A percentile compares a stretch with the other conserved stretches of the same genome.
Conservation (phyloP, 2,888 invertebrate genomes). For the Phytoseiulus persimilis region DNA sequence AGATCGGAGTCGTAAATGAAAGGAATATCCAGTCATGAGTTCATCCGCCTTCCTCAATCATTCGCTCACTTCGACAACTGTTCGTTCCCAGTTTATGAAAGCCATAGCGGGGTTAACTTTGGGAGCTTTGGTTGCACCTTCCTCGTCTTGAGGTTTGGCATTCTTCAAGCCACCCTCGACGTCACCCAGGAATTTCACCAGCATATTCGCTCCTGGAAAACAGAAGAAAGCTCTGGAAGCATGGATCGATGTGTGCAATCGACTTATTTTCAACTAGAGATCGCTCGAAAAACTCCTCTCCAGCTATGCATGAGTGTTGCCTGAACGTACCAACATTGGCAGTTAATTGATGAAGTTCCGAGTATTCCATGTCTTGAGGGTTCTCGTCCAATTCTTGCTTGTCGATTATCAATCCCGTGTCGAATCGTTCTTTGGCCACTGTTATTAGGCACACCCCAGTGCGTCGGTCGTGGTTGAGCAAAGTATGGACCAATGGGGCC, state of each 20-base stretch:
- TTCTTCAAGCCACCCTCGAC: conserved; percentile 58
- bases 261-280: conserved; percentile 26
- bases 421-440: conserved; percentile 55
- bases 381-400: not conserved
- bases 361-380: conserved; percentile 17
- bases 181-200: conserved; percentile 58
- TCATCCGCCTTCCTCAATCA: too few species aligned
- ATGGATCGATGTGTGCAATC: not conserved
- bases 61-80: conserved; percentile 43
- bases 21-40: too few species aligned
- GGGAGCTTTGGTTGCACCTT: conserved; percentile 59
- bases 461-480: conserved; percentile 68
- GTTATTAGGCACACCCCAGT: conserved; percentile 82
- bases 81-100: conserved; percentile 49
- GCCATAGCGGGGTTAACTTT: conserved; percentile 46
- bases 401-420: conserved; percentile 6
- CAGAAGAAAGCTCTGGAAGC: conserved; percentile 38
- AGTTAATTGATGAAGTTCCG: not conserved
- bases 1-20: too few species aligned
- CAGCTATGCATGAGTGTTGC: conserved; percentile 60
- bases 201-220: conserved; percentile 43
- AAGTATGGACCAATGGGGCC: conserved; percentile 75
- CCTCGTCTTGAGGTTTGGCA: conserved; percentile 58
- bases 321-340: conserved; percentile 29
- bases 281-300: not conserved